Percentiles rank a stretch among this genome's conserved stretches.
phyloP scores from a whole-genome alignment of 2,888 invertebrate species.

The Ophion ellenae region DNA sequence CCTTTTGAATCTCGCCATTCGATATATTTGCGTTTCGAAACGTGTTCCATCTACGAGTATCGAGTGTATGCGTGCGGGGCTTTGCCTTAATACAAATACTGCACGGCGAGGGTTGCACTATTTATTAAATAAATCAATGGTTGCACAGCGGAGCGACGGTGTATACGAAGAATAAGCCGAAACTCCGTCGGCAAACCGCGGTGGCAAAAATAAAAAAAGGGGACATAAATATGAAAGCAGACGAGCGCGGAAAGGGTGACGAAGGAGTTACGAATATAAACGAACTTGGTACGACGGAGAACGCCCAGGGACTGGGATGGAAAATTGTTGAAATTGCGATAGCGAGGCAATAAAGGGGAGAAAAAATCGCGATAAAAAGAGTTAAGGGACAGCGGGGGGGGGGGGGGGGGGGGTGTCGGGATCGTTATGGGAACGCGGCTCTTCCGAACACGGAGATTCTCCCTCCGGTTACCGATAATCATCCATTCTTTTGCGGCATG shows the following conservation, averaged over 20 bases:
- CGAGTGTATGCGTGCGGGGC: constrained; percentile 18
- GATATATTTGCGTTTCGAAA: constrained; percentile 15
- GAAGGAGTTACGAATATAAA: neutral
- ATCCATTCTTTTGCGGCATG: too few species aligned
- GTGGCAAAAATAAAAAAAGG: neutral
- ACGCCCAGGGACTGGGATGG: constrained; percentile 14
- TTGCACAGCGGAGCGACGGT: neutral
- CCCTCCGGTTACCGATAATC: too few species aligned
- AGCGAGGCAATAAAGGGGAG: neutral
- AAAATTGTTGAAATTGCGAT: constrained; percentile 29
- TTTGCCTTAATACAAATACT: constrained; percentile 70
- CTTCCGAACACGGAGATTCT: too few species aligned
- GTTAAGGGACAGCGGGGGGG: neutral
- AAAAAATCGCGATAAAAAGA: neutral
- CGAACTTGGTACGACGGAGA: neutral
- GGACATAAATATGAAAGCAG: neutral
- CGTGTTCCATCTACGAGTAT: constrained; percentile 6
- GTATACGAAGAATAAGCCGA: neutral
- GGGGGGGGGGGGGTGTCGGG: neutral
- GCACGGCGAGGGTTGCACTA: constrained; percentile 54
- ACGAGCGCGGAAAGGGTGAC: neutral
- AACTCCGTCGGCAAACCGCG: neutral
- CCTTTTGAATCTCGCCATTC: constrained; percentile 2
- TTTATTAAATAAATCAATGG: constrained; percentile 76
- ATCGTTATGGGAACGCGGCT: neutral